Evolutionary conservation across 2,113 vertebrate species (phyloP).

Genomic region (Siniperca chuatsi): DNA sequence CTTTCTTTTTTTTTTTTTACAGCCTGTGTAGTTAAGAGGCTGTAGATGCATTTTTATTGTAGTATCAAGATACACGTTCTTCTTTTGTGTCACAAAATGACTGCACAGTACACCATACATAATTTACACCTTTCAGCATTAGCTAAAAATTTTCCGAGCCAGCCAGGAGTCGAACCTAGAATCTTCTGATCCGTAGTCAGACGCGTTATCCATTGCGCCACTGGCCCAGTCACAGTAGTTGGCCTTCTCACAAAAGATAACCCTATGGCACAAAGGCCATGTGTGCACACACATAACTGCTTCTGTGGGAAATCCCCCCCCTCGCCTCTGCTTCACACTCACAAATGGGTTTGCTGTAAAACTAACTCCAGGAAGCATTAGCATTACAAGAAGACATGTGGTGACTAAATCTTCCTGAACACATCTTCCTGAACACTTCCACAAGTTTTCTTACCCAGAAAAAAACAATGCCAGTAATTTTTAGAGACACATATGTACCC

Average conservation of each 20-base stretch:
- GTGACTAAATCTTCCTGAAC: background rate
- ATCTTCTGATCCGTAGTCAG: slow-evolving; percentile 94
- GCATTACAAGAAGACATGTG: background rate
- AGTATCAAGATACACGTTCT: background rate
- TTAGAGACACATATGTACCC: background rate
- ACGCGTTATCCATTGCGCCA: slow-evolving; percentile 82
- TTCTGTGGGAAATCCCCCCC: background rate
- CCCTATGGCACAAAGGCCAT: background rate
- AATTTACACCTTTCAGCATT: background rate
- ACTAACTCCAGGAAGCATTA: slow-evolving; percentile 26
- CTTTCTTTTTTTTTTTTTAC: background rate
- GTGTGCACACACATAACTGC: background rate
- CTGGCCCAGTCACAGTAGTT: background rate
- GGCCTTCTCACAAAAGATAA: background rate
- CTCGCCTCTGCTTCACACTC: background rate
- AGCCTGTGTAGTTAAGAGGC: background rate
- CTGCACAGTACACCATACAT: background rate
- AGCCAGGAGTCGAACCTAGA: slow-evolving; percentile 88
- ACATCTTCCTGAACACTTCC: background rate
- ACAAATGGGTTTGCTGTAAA: background rate
- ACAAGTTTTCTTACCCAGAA: background rate
- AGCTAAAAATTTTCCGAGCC: slow-evolving; percentile 44
- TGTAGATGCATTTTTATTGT: background rate
- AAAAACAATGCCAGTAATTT: background rate
- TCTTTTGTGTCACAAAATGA: background rate